These are phyloP conservation scores for Serinus canaria DNA, from an alignment of 2,113 vertebrate genomes.

Conservation along the genomic window DNA sequence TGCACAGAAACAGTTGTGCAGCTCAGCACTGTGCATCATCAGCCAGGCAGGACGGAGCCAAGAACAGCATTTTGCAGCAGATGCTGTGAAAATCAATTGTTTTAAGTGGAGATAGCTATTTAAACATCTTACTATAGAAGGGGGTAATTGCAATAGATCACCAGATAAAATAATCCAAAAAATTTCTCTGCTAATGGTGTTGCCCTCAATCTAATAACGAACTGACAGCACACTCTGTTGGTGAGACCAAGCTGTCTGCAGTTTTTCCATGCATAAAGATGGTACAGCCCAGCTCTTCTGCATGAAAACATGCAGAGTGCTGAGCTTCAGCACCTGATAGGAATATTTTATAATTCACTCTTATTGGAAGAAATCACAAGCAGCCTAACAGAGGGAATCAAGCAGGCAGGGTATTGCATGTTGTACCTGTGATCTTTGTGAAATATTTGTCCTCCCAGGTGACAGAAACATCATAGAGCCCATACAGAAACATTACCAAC, in stretches of 20 bases:
- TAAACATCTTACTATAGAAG: not conserved
- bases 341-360: not conserved
- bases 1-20: slow-evolving; percentile 1
- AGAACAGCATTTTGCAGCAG: slow-evolving; percentile 22
- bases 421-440: not conserved
- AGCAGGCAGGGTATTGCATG: not conserved
- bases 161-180: not conserved
- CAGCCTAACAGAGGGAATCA: not conserved
- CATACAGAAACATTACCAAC: not conserved
- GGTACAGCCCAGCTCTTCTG: not conserved
- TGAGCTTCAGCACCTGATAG: not conserved
- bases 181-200: not conserved
- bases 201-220: not conserved
- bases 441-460: not conserved
- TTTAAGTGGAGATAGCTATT: not conserved
- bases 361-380: not conserved
- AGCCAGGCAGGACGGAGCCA: not conserved
- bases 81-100: not conserved
- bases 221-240: slow-evolving; percentile 20
- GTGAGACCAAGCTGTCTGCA: slow-evolving; percentile 3
- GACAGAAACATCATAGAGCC: not conserved
- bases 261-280: not conserved
- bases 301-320: not conserved
- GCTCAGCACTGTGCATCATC: slow-evolving; percentile 13
- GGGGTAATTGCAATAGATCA: not conserved